Conservation (phyloP, 2,797 vertebrate genomes). For the Ataeniobius toweri region DNA sequence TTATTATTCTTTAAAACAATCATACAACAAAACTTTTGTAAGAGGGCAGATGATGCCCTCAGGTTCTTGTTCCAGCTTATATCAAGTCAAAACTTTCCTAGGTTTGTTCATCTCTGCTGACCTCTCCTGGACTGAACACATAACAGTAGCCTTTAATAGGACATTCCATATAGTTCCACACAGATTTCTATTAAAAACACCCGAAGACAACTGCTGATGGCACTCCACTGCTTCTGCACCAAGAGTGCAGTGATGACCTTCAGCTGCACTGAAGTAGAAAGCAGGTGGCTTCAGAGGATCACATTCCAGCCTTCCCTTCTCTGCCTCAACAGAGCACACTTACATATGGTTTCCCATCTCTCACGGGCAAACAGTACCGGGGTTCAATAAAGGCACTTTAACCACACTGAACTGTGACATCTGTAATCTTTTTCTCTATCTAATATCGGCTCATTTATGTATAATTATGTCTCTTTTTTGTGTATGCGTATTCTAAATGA, state of each 20-base stretch:
- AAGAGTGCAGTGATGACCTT: background rate
- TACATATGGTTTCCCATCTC: background rate
- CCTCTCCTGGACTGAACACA: conserved; percentile 4
- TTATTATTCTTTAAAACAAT: background rate
- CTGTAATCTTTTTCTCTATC: background rate
- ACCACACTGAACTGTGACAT: background rate
- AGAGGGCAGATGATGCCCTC: background rate
- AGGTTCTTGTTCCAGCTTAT: background rate
- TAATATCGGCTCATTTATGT: background rate
- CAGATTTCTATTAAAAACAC: background rate
- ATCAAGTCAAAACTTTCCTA: background rate
- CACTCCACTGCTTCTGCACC: background rate
- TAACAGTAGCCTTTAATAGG: background rate
- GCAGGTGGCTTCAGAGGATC: background rate
- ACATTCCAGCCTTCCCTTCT: background rate
- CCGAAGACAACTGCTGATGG: background rate
- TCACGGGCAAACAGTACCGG: background rate
- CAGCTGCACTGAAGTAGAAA: conserved; percentile 4
- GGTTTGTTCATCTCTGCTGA: conserved; percentile 7
- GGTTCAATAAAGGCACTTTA: background rate
- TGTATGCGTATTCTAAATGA: background rate
- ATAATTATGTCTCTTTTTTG: background rate
- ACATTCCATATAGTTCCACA: background rate
- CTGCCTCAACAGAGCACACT: background rate
- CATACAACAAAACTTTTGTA: background rate